Percentiles rank a stretch among this genome's conserved stretches.
These are phyloP conservation scores for Pipistrellus kuhlii DNA, from an alignment of 2,797 vertebrate genomes.

Conservation along the genomic window DNA sequence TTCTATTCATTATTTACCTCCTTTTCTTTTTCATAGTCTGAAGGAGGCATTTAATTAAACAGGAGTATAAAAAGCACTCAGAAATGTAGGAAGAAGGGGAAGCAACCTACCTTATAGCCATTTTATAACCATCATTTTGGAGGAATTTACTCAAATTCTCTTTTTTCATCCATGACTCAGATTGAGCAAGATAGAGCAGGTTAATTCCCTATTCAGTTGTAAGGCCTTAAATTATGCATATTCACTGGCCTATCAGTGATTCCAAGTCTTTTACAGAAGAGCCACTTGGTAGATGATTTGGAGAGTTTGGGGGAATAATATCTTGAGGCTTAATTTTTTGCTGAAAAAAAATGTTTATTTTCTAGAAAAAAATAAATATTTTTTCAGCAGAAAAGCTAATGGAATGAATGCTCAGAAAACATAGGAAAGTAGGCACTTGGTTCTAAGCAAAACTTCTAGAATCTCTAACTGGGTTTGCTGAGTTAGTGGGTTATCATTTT, in stretches of 20 bases:
- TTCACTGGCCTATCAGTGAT: not conserved
- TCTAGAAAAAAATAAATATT: not conserved
- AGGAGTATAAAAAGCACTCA: not conserved
- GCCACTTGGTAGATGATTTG: not conserved
- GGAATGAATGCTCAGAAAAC: not conserved
- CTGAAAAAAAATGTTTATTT: too few species aligned
- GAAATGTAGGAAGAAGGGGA: slow-evolving; percentile 28
- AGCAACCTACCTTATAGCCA: not conserved
- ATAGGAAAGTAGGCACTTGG: not conserved
- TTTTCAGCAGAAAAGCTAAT: slow-evolving; percentile 18
- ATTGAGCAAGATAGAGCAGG: not conserved
- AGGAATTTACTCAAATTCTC: slow-evolving; percentile 37
- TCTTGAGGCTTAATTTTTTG: not conserved
- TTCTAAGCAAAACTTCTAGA: not conserved
- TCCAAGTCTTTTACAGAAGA: slow-evolving; percentile 31
- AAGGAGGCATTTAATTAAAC: slow-evolving; percentile 52
- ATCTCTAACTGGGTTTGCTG: not conserved
- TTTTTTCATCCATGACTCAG: not conserved
- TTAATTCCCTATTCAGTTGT: not conserved
- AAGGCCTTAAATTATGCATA: slow-evolving; percentile 17
- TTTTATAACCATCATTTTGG: not conserved
- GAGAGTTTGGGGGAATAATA: not conserved
- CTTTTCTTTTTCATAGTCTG: slow-evolving; percentile 20
- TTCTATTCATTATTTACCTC: slow-evolving; percentile 15
- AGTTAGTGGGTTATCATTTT: slow-evolving; percentile 37